phyloP scores from a whole-genome alignment of 2,113 vertebrate species.

The Pardalotus punctatus region DNA sequence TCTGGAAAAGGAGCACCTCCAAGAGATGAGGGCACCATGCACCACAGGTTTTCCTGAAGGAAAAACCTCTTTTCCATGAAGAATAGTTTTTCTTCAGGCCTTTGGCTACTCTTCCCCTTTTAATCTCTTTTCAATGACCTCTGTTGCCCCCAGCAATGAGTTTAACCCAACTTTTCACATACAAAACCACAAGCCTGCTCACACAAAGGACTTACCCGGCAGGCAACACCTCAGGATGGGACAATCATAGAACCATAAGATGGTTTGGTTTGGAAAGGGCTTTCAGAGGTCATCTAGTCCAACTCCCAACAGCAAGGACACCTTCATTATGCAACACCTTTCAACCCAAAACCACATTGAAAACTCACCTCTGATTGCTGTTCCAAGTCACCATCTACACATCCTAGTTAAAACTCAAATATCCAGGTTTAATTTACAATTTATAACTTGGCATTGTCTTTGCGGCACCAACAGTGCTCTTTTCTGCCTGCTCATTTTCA shows the following conservation, averaged over 20 bases:
- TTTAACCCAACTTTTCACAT: not conserved
- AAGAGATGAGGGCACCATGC: not conserved
- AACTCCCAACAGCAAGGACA: not conserved
- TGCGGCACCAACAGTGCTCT: not conserved
- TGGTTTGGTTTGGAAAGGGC: not conserved
- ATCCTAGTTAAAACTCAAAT: not conserved
- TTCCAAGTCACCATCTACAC: not conserved
- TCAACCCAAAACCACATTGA: not conserved
- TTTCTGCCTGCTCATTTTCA: not conserved
- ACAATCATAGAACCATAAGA: not conserved
- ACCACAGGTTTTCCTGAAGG: not conserved
- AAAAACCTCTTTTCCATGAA: not conserved
- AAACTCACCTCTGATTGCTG: not conserved
- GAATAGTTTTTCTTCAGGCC: not conserved
- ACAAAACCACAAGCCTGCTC: not conserved
- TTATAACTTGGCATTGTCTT: not conserved
- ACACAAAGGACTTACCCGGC: fast-evolving
- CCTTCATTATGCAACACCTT: not conserved
- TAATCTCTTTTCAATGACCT: not conserved
- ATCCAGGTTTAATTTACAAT: not conserved
- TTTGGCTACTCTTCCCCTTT: not conserved
- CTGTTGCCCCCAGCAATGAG: not conserved
- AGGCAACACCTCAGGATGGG: not conserved
- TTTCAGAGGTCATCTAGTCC: not conserved
- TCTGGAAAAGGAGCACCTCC: not conserved